Base-by-base conservation (phyloP, 2,113 vertebrate species). In the Gnathochromis pfefferi region DNA sequence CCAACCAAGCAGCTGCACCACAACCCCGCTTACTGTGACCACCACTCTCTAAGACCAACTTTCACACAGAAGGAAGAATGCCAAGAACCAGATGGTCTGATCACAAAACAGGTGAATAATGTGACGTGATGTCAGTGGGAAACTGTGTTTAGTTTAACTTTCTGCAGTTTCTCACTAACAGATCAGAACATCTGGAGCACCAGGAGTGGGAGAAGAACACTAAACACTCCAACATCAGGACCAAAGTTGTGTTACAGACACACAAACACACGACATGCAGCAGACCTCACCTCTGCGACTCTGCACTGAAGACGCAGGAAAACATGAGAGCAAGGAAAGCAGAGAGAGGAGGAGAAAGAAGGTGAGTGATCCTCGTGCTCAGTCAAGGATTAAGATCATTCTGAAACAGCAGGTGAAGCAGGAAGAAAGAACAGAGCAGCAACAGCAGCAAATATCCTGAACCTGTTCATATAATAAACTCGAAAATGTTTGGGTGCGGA, bases 271-370 rank as follows among this genome's bases (percentile, higher is more conserved):
- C 4, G 9, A 58, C 68, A 70, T 2, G 87, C 82, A 91, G 84
- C 82, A 85, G 82, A 85, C 93, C 98, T 99, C 98, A 99, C 98
- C 98, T 99, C 98, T 96, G 96, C 98, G 98, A 97, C 98, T 99
- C 95, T 99, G 98, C 98, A 99, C 98, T 99, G 98, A 97, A 97
- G 97, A 95, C 90, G 92, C 8, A 83, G 96, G 95, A 42, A 91
- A 95, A 94, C 83, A 96, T 90, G 93, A 94, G 87, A 97, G 96
- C 97, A 89, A 95, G 89, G 91, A 40, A 94, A 7, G 81, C 82
- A 88, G 81, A 88, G 85, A 88, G 55, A 31, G 26, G 79, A 40
- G 81, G 19, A 92, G 23, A 89, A 13, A 60, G 21, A 87, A 42
- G 63, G 86, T 90, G 90, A 94, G 90, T 91, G 58, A 82, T 33